These are phyloP conservation scores for Lepidurus arcticus DNA, from an alignment of 1,140 invertebrate genomes.

Conservation along the genomic window DNA sequence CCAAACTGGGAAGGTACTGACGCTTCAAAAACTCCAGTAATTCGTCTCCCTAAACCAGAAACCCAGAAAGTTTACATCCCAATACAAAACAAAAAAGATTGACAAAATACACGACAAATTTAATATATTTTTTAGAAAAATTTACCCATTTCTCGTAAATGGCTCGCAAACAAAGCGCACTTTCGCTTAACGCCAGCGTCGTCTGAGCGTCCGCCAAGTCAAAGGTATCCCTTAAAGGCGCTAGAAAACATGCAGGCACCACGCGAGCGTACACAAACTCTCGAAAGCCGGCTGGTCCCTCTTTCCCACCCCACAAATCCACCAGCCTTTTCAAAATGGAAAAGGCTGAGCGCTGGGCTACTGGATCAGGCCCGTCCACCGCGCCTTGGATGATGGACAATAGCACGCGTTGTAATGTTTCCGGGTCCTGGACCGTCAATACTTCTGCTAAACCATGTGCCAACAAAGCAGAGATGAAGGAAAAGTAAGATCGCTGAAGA, in stretches of 20 bases:
- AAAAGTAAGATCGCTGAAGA: conserved; percentile 52
- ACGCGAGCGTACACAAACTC: conserved; percentile 53
- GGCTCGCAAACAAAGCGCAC: conserved; percentile 45
- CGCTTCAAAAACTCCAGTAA: conserved; percentile 46
- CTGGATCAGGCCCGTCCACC: conserved; percentile 52
- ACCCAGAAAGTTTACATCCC: conserved; percentile 26
- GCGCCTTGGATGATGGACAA: conserved; percentile 52
- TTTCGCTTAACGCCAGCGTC: conserved; percentile 47
- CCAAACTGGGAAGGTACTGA: conserved; percentile 48
- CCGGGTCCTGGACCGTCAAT: conserved; percentile 46
- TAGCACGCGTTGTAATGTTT: conserved; percentile 45
- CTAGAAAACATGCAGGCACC: conserved; percentile 54
- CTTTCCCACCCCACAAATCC: conserved; percentile 49
- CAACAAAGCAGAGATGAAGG: conserved; percentile 52
- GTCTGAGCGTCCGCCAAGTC: conserved; percentile 54
- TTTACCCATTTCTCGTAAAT: conserved; percentile 47
- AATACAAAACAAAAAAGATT: conserved; percentile 29
- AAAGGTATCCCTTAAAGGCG: conserved; percentile 52
- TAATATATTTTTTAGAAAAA: conserved; percentile 27
- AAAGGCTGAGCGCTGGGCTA: conserved; percentile 54
- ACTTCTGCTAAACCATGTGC: conserved; percentile 50
- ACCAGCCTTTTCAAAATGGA: conserved; percentile 51
- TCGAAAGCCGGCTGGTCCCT: conserved; percentile 46
- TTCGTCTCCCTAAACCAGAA: conserved; percentile 46
- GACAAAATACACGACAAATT: background rate